phyloP scores from a whole-genome alignment of 2,797 vertebrate genomes.

The Ctenochaetus hawaiiensis region DNA sequence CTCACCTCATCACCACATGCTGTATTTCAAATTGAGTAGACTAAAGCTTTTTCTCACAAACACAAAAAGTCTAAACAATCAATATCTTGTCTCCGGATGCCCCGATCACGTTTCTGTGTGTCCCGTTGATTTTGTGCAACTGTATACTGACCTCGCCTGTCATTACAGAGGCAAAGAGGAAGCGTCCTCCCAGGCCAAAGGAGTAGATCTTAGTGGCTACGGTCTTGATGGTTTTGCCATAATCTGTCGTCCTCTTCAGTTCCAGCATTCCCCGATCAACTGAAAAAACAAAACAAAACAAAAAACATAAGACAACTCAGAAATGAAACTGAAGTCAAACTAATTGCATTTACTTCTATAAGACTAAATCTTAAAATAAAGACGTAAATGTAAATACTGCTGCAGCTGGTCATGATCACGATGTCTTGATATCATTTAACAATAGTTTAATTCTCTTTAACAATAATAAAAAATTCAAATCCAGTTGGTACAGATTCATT shows the following conservation, averaged over 20 bases:
- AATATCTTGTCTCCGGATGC: neutral
- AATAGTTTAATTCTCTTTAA: neutral
- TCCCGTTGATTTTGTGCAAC: neutral
- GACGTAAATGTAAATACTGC: neutral
- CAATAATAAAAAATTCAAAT: neutral
- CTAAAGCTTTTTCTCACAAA: neutral
- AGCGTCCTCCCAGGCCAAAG: slow-evolving; percentile 93
- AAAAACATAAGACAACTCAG: neutral
- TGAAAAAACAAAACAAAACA: slow-evolving; percentile 53
- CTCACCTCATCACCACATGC: neutral
- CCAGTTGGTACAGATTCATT: neutral
- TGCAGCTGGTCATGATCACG: neutral
- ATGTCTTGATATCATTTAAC: neutral
- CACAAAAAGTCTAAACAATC: neutral
- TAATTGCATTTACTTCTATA: neutral
- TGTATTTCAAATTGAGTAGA: neutral
- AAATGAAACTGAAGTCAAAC: slow-evolving; percentile 6
- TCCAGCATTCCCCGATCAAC: slow-evolving; percentile 90
- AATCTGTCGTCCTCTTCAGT: slow-evolving; percentile 89
- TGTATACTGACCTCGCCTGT: slow-evolving; percentile 87
- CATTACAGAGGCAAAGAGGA: slow-evolving; percentile 96
- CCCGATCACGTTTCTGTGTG: slow-evolving; percentile 17
- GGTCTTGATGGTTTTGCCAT: slow-evolving; percentile 88
- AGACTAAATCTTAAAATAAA: neutral
- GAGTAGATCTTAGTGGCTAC: slow-evolving; percentile 92